Evolutionary conservation across 2,113 vertebrate species (phyloP), one percentile per base, ranked within the genome.

Genomic region (Cebidichthys violaceus): DNA sequence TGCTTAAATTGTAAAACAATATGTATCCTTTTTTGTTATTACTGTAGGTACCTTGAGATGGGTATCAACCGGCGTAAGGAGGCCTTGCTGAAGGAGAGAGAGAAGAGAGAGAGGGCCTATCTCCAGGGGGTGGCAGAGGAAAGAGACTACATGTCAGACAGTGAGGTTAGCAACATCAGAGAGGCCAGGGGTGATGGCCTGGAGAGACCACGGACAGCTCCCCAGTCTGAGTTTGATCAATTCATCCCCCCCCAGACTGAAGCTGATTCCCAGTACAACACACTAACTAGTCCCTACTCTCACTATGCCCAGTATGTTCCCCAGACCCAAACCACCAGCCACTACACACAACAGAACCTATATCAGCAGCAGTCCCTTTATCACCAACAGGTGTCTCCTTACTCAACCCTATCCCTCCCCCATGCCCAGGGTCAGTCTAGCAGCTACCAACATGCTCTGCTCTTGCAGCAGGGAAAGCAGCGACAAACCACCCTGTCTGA

Each of bases 121-220:
- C 96, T 99, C 65, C 98, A 99, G 87, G 98, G 98, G 35, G 98
- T 99, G 87, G 98, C 98, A 6, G 98, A 99, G 89, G 98, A 99
- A 85, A 96, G 98, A 11, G 98, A 99, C 91, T 99, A 99, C 85
- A 99, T 99, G 98, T 99, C 98, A 67, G 98, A 99, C 89, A 99
- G 98, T 88, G 98, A 99, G 93, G 97, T 99, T 88, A 97, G 96
- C 93, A 98, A 96, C 90, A 95, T 96, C 86, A 96, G 98, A 65
- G 97, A 98, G 55, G 90, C 95, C 57, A 96, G 96, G 70, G 95
- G 96, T 66, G 97, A 97, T 24, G 96, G 96, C 47, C 90, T 97
- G 55, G 97, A 99, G 90, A 95, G 98, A 86, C 98, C 97, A 61
- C 95, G 97, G 70, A 99, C 98, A 64, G 97, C 98, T 73, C 98